Base-by-base conservation (phyloP, 2,113 vertebrate genomes). In the Tenebrosternarchus preto region DNA sequence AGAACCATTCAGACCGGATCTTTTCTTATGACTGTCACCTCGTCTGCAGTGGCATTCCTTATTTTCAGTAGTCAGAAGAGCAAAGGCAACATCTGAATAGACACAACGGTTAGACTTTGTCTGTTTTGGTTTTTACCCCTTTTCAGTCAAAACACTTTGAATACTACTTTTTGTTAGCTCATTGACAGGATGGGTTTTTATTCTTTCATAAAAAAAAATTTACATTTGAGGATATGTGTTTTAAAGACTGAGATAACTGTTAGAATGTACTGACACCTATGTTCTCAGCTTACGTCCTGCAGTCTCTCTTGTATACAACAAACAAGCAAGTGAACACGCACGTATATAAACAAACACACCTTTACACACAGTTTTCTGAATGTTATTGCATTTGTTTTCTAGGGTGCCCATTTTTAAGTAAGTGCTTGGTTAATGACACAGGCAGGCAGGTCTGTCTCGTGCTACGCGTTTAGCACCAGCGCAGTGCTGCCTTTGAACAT, bases 221-320 rank as follows among this genome's bases (percentile, higher is more conserved):
- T n/a, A n/a, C n/a, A 55, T 24, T 77, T 57, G 67, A 72, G 33
- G 25, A 64, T 79, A 29, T 80, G 77, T 77, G 73, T 85, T 82
- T 74, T 80, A 82, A 80, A 73, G 79, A 80, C 39, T 64, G n/a
- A 84, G 88, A 82, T 90, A 88, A 82, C 80, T 85, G 61, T 89
- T 91, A 92, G 86, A 83, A 86, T 86, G 88, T 90, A 87, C 90
- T 92, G 90, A 91, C 86, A 77, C 80, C 80, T 71, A 88, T 85
- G 85, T 88, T 86, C 86, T 86, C 83, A 69, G 80, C 84, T 89
- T 78, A 36, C 84, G 80, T 88, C 71, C 76, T 84, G 79, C 90
- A 83, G 75, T 63, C 74, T 73, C 53, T 1, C 75, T 76, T 79
- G 81, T 76, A 85, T 83, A 73, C 75, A 16, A 74, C 67, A 77